Percentiles rank a stretch among this genome's conserved stretches.
These are phyloP conservation scores for Osmerus eperlanus DNA, from an alignment of 2,113 vertebrate genomes.

Conservation along the genomic window DNA sequence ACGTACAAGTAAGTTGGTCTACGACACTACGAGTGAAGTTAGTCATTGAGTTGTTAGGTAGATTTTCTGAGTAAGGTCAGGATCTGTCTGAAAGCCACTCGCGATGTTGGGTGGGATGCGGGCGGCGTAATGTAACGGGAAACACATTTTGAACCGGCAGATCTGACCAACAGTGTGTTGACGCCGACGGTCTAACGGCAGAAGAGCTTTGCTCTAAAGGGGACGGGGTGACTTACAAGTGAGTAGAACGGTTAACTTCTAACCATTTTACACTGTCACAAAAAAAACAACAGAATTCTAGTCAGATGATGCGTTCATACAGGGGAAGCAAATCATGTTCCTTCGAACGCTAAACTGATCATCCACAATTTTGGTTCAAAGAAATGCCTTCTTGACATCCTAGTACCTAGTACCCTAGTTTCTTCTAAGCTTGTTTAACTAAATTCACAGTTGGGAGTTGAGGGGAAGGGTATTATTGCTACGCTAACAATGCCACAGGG, in stretches of 20 bases:
- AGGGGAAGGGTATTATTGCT: no score
- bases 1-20: constrained; percentile 84
- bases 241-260: constrained; percentile 71
- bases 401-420: no score
- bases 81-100: constrained; percentile 25
- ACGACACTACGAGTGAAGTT: no score
- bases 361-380: no score
- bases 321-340: constrained; percentile 49
- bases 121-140: constrained; percentile 68
- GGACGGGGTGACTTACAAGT: constrained; percentile 81
- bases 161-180: constrained; percentile 76
- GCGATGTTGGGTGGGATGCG: constrained; percentile 21
- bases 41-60: not conserved
- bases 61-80: constrained; percentile 35
- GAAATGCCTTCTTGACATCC: no score
- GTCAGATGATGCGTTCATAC: constrained; percentile 27
- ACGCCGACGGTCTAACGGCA: constrained; percentile 76
- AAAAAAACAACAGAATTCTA: constrained; percentile 7
- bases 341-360: not conserved
- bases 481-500: no score
- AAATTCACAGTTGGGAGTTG: no score
- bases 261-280: constrained; percentile 41
- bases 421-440: no score
- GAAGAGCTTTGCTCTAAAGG: constrained; percentile 79
- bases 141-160: constrained; percentile 77